phyloP scores from a whole-genome alignment of 2,113 vertebrate genomes.

The Sardina pilchardus region DNA sequence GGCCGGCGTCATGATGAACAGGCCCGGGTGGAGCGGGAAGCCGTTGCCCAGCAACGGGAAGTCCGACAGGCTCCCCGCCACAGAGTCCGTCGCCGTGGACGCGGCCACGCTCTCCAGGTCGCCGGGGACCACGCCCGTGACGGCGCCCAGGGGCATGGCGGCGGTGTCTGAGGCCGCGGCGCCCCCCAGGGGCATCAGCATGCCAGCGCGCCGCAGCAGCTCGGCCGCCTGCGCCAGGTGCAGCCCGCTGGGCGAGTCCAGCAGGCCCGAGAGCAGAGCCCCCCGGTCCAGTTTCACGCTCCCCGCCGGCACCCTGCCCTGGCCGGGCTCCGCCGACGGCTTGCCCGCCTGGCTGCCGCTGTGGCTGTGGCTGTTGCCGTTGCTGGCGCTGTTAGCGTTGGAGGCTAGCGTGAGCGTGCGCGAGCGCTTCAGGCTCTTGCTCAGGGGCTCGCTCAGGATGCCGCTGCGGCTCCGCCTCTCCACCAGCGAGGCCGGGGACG shows the following conservation, averaged over 20 bases:
- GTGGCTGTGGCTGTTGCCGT: slow-evolving; percentile 55
- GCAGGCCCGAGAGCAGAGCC: slow-evolving; percentile 83
- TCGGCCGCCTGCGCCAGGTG: slow-evolving; percentile 95
- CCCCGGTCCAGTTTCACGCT: slow-evolving; percentile 87
- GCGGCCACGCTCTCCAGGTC: slow-evolving; percentile 85
- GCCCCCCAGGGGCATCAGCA: slow-evolving; percentile 75
- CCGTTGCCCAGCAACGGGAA: slow-evolving; percentile 85
- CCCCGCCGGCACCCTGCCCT: slow-evolving; percentile 71
- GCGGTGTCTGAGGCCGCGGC: slow-evolving; percentile 58
- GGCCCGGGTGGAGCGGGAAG: slow-evolving; percentile 95
- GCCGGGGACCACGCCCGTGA: slow-evolving; percentile 60
- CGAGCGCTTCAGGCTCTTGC: slow-evolving; percentile 76
- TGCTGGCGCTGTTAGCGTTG: slow-evolving; percentile 55
- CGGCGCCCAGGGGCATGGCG: slow-evolving; percentile 50
- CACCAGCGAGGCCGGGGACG: slow-evolving; percentile 75
- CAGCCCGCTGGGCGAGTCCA: slow-evolving; percentile 89
- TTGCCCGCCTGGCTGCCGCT: slow-evolving; percentile 77
- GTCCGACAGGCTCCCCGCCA: slow-evolving; percentile 89
- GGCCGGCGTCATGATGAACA: slow-evolving; percentile 92
- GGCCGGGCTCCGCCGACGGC: slow-evolving; percentile 87
- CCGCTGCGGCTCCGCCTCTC: slow-evolving; percentile 91
- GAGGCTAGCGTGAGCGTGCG: slow-evolving; percentile 9
- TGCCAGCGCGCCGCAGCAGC: slow-evolving; percentile 93
- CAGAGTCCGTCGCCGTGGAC: slow-evolving; percentile 78
- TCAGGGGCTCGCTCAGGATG: slow-evolving; percentile 96